These are phyloP conservation scores for Alsophila aescularia DNA, from an alignment of 2,888 invertebrate species.

Conservation along the genomic window DNA sequence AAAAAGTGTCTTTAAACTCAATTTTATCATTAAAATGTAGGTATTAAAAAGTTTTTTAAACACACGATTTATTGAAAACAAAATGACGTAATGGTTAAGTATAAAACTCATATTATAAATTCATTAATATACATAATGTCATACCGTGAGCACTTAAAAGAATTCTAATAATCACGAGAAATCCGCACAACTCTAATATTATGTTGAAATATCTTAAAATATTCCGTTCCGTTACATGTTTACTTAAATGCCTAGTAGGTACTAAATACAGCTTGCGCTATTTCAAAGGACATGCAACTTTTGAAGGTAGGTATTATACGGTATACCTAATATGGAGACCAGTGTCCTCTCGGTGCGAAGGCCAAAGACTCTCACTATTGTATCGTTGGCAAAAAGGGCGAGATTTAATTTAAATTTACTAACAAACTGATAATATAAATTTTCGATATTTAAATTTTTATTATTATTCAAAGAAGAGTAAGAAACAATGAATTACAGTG, in stretches of 20 bases:
- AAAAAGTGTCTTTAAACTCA: too few species aligned
- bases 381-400: constrained; percentile 41
- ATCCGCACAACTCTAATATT: not conserved
- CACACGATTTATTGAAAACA: too few species aligned
- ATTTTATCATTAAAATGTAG: too few species aligned
- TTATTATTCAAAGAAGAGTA: too few species aligned
- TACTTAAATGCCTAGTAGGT: not conserved
- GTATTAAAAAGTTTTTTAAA: too few species aligned
- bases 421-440: too few species aligned
- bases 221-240: not conserved
- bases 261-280: not conserved
- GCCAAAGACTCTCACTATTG: constrained; percentile 47
- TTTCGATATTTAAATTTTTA: too few species aligned
- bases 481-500: too few species aligned
- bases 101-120: too few species aligned
- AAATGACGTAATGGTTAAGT: too few species aligned
- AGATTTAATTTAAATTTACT: not conserved
- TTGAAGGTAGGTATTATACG: constrained; percentile 7
- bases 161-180: not conserved
- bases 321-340: constrained; percentile 25
- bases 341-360: constrained; percentile 47
- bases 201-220: not conserved
- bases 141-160: not conserved
- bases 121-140: too few species aligned
- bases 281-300: constrained; percentile 18